Conservation (phyloP, 1,140 invertebrate species). For the Papilio polyxenes region DNA sequence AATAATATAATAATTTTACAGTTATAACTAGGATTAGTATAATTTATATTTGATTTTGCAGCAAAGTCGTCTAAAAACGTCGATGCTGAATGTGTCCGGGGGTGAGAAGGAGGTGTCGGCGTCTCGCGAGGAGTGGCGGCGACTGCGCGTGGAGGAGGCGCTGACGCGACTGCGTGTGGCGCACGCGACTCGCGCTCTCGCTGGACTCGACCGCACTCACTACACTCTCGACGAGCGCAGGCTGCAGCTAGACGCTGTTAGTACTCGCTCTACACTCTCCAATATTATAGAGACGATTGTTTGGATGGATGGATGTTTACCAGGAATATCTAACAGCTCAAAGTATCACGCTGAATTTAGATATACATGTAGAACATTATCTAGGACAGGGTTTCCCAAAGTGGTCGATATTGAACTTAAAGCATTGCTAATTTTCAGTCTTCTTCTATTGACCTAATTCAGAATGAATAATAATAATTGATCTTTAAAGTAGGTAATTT, state of each 20-base stretch:
- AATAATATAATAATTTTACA: too few relatives aligned
- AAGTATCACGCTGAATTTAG: too few relatives aligned
- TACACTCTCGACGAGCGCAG: conserved; percentile 70
- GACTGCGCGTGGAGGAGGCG: conserved; percentile 83
- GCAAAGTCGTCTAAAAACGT: conserved; percentile 70
- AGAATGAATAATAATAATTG: too few relatives aligned
- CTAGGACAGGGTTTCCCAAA: too few relatives aligned
- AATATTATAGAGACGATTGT: background rate
- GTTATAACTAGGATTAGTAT: background rate
- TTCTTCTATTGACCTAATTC: too few relatives aligned
- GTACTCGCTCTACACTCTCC: background rate
- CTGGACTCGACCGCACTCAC: conserved; percentile 81
- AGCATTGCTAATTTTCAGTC: too few relatives aligned
- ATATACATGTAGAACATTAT: too few relatives aligned
- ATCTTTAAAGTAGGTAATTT: too few relatives aligned
- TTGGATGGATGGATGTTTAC: too few relatives aligned
- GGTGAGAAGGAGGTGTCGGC: conserved; percentile 76
- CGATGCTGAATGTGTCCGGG: conserved; percentile 79
- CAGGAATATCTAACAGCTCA: too few relatives aligned
- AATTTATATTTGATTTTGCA: conserved; percentile 40
- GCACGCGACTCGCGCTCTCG: conserved; percentile 81
- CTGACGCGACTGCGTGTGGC: conserved; percentile 82
- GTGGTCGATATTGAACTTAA: too few relatives aligned
- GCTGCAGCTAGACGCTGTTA: conserved; percentile 64
- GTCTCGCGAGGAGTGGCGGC: conserved; percentile 74